phyloP scores from a whole-genome alignment of 2,888 invertebrate genomes.

The Patella ulyssiponensis region DNA sequence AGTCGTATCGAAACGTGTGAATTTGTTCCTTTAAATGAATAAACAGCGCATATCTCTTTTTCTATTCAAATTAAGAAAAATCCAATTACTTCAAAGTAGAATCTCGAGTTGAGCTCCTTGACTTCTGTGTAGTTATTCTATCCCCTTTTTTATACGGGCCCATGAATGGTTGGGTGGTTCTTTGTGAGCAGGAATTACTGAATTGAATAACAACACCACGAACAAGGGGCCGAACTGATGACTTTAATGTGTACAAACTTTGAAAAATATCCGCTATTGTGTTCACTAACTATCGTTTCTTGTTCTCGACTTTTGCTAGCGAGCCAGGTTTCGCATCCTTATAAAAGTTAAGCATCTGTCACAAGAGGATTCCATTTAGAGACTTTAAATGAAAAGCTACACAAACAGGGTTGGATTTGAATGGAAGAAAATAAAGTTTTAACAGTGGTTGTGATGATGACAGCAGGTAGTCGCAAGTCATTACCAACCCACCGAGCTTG shows the following conservation, averaged over 20 bases:
- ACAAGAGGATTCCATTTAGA: not conserved
- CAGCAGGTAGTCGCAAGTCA: not conserved
- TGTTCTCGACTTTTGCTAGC: not conserved
- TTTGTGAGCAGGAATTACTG: too few species aligned
- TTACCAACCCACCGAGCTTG: not conserved
- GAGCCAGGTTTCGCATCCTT: not conserved
- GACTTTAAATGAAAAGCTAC: not conserved
- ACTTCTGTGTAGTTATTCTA: too few species aligned
- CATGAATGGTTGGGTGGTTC: too few species aligned
- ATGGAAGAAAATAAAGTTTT: conserved; percentile 5
- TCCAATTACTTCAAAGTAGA: too few species aligned
- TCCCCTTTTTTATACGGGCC: too few species aligned
- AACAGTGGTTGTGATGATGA: not conserved
- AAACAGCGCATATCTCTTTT: too few species aligned
- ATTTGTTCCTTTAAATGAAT: too few species aligned
- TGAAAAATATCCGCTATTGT: conserved; percentile 10
- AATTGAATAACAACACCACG: not conserved
- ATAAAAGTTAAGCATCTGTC: conserved; percentile 12
- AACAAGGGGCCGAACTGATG: not conserved
- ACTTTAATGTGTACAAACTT: conserved; percentile 11
- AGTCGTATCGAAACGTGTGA: too few species aligned
- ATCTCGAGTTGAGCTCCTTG: too few species aligned
- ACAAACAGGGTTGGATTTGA: not conserved
- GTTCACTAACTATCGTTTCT: not conserved
- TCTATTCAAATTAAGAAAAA: too few species aligned